These are phyloP conservation scores for Callosobruchus maculatus DNA, from an alignment of 2,888 invertebrate genomes.

Conservation along the genomic window DNA sequence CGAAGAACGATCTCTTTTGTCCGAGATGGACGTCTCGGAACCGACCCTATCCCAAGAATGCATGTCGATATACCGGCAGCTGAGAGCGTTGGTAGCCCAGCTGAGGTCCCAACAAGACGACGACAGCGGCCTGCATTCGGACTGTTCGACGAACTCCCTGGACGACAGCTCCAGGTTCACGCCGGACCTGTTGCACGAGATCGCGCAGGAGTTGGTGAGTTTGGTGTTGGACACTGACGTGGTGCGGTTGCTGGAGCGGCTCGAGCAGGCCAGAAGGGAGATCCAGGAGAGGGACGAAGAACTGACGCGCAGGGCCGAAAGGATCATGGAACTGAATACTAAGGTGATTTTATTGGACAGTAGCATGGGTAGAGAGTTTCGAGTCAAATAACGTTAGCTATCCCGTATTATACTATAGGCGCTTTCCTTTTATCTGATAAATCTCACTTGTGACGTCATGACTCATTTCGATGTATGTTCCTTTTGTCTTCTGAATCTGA, in stretches of 20 bases:
- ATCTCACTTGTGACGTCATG: no score
- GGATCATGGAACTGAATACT: constrained; percentile 75
- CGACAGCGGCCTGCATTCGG: constrained; percentile 69
- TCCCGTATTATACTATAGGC: no score
- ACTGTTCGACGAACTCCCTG: constrained; percentile 64
- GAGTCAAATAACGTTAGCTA: no score
- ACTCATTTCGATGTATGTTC: no score
- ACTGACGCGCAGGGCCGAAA: constrained; percentile 74
- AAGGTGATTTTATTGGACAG: no score
- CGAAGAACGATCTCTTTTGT: constrained; percentile 69
- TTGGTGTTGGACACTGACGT: constrained; percentile 72
- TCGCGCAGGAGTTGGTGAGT: constrained; percentile 72
- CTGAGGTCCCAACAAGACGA: constrained; percentile 74
- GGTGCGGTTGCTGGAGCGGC: constrained; percentile 67
- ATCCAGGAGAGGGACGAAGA: constrained; percentile 76
- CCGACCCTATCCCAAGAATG: constrained; percentile 57
- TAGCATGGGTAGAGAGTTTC: no score
- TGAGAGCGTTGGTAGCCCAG: constrained; percentile 69
- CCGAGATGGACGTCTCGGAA: constrained; percentile 84
- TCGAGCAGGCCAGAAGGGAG: constrained; percentile 73
- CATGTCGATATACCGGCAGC: constrained; percentile 68
- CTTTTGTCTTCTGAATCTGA: no score
- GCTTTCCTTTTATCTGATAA: no score
- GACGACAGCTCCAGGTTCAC: constrained; percentile 47
- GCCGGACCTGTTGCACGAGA: constrained; percentile 54